Conservation (phyloP, 2,797 vertebrate species). For the Acropternis orthonyx region DNA sequence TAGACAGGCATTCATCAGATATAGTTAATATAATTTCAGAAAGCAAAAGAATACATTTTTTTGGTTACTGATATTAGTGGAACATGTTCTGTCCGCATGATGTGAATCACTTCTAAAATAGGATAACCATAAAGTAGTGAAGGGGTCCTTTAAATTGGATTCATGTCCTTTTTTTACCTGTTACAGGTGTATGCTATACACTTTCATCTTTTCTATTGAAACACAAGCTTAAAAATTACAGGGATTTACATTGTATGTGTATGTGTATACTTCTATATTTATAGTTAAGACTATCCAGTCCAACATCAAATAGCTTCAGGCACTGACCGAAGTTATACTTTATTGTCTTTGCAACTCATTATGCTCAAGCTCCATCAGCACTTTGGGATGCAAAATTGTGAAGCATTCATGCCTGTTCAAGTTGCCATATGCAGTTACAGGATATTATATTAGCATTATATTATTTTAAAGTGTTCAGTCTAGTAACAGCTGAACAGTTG, state of each 20-base stretch:
- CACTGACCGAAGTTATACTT: not conserved
- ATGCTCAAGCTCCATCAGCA: not conserved
- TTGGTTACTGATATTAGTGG: not conserved
- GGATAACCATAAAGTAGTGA: not conserved
- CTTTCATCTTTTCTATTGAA: not conserved
- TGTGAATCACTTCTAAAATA: not conserved
- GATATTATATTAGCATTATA: not conserved
- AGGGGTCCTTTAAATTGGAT: not conserved
- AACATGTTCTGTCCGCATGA: not conserved
- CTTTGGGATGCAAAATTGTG: not conserved
- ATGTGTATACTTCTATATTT: not conserved
- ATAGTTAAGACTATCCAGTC: not conserved
- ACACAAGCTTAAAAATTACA: not conserved
- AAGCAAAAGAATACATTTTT: not conserved
- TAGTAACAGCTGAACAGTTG: not conserved
- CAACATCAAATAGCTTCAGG: not conserved
- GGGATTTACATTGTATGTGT: not conserved
- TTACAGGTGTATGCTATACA: not conserved
- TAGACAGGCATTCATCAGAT: not conserved
- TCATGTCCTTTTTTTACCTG: not conserved
- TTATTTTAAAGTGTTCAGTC: not conserved
- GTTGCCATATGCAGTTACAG: not conserved
- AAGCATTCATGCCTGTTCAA: not conserved
- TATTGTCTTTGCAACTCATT: not conserved
- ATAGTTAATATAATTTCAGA: not conserved